These are phyloP conservation scores for Steatocranus sp. DNA, from an alignment of 2,797 vertebrate species.

Conservation along the genomic window DNA sequence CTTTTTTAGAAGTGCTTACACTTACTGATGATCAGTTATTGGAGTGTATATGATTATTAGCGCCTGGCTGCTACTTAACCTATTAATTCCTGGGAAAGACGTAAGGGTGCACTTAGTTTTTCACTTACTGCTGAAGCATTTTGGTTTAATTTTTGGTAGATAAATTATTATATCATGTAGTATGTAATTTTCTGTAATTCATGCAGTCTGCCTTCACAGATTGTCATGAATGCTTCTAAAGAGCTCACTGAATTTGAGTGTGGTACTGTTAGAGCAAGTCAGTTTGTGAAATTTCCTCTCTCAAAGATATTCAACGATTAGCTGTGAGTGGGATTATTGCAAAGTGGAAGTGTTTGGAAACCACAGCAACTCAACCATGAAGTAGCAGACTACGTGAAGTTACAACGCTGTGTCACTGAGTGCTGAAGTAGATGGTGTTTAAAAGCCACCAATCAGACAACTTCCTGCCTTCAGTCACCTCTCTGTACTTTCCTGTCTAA, in stretches of 20 bases:
- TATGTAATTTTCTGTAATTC: neutral
- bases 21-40: neutral
- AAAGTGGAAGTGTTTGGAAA: neutral
- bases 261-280: neutral
- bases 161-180: neutral
- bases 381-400: neutral
- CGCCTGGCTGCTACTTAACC: accelerated
- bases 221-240: neutral
- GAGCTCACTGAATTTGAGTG: neutral
- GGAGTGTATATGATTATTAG: neutral
- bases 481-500: neutral
- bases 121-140: neutral
- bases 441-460: accelerated
- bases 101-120: neutral
- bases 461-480: neutral
- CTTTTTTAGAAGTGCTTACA: neutral
- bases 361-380: neutral
- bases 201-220: neutral
- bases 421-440: neutral
- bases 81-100: neutral
- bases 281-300: neutral
- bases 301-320: neutral
- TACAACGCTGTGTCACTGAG: neutral
- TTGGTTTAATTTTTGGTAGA: neutral
- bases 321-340: neutral